Evolutionary conservation across 2,888 invertebrate species (phyloP), one percentile per base, ranked within the genome.

Genomic region (Catocala fraxini): DNA sequence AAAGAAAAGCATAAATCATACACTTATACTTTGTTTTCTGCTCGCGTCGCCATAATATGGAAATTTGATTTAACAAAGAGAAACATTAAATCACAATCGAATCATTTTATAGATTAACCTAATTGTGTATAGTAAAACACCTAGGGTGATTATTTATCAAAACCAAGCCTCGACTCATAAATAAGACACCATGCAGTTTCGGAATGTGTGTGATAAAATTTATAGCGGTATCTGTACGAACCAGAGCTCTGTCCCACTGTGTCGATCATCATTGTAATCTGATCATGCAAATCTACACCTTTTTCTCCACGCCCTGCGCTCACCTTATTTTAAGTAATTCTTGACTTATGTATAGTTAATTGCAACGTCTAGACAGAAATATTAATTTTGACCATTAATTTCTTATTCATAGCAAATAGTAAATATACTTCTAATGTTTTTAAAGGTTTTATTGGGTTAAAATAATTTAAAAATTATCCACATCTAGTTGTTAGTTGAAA

Each of bases 221-320:
- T 92, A 93, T 92, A 77, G 85, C 80, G 85, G 86, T 83, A 85
- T 80, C 83, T 83, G 47, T 82, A 84, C 80, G 86, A 91, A 89
- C 80, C 86, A 86, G 89, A 83, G 83, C 87, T 87, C 82, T 79
- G 77, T 84, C 89, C 85, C 85, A 87, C 88, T 88, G 88, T 72
- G 77, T 63, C 63, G 54, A 65, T 61, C 56, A 52, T 60, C 62
- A 73, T 71, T 77, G 70, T 80, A 75, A 81, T 82, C 75, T 77
- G 65, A 72, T 78, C 81, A 88, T 87, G 87, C 86, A 86, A 88
- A 86, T 86, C 80, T 75, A 57, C 55, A 52, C 49, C 35, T 53
- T 55, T 63, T 78, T 73, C 43, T 54, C 48, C 11, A 9, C 25
- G 35, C 49, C 15, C 15, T 13, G 6, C 42, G 12, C 45, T 34